Base-by-base conservation (phyloP, 2,888 invertebrate genomes). In the Meteorus colon region DNA sequence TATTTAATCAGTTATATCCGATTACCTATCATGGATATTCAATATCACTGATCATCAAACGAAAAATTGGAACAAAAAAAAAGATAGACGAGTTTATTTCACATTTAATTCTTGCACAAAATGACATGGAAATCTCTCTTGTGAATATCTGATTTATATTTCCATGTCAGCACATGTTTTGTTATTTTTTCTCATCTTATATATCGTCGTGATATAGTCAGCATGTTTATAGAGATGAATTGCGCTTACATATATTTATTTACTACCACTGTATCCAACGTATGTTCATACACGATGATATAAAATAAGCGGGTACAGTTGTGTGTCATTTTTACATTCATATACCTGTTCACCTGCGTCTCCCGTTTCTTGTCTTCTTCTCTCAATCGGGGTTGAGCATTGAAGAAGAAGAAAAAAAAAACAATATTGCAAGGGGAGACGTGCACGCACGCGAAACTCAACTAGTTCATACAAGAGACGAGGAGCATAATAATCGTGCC, bases 331-430 rank as follows among this genome's bases (percentile, higher is more conserved):
- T 48, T n/a, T n/a, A 48, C 48, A 16, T 48, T n/a, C 6, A 82
- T 87, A 84, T 86, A 86, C 84, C 84, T 85, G 82, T 82, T 83
- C 86, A 86, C 85, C 87, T 86, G 82, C n/a, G 48, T 48, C 48
- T 48, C 48, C 41, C 48, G 31, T 65, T 37, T 37, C 60, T 70
- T 45, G 72, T 66, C 62, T 4, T 71, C 77, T 78, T 73, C 74
- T 78, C 73, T 77, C 75, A 76, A 72, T 62, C n/a, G 73, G 78
- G 48, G 48, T 48, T 16, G 77, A 77, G 73, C 73, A 24, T n/a
- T 19, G 71, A 76, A 66, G 45, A 68, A 72, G 60, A 65, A 55
- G 12, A 16, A n/a, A 48, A 48, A 48, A 48, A n/a, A 48, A n/a
- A 48, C n/a, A 45, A 14, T 14, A 24, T 62, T 51, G 34, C n/a